phyloP scores from a whole-genome alignment of 2,113 vertebrate genomes.

The Zingel zingel region DNA sequence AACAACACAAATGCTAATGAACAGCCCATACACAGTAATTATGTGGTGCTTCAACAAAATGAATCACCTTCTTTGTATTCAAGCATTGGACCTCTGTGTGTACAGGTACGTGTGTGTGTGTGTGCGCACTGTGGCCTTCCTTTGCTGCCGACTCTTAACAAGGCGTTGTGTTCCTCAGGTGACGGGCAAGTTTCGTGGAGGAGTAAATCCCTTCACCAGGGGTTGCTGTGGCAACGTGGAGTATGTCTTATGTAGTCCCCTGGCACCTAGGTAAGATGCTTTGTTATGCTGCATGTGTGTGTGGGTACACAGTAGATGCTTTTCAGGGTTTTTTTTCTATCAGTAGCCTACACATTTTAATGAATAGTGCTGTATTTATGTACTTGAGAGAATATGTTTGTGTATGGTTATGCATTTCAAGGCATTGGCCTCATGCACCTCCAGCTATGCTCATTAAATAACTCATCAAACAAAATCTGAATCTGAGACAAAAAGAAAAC shows the following conservation, averaged over 20 bases:
- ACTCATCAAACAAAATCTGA: too few relatives aligned
- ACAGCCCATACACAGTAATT: background rate
- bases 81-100: slow-evolving; percentile 11
- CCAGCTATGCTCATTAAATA: too few relatives aligned
- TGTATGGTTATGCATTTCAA: background rate
- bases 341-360: background rate
- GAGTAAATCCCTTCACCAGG: slow-evolving; percentile 97
- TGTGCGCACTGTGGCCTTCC: slow-evolving; percentile 25
- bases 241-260: slow-evolving; percentile 95
- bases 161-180: slow-evolving; percentile 82
- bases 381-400: background rate
- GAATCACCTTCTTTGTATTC: slow-evolving; percentile 23
- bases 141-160: slow-evolving; percentile 36
- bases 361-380: background rate
- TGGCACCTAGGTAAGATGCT: slow-evolving; percentile 91
- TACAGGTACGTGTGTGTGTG: slow-evolving; percentile 4
- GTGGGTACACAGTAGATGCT: background rate
- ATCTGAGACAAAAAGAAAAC: too few relatives aligned
- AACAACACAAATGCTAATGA: background rate
- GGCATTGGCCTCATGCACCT: too few relatives aligned
- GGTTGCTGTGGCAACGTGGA: slow-evolving; percentile 98
- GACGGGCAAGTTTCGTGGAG: slow-evolving; percentile 98
- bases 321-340: background rate
- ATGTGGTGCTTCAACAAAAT: background rate
- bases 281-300: background rate